A percentile compares a stretch with the other conserved stretches of the same genome.
Conservation (phyloP, 2,888 invertebrate genomes). For the Nymphalis urticae region DNA sequence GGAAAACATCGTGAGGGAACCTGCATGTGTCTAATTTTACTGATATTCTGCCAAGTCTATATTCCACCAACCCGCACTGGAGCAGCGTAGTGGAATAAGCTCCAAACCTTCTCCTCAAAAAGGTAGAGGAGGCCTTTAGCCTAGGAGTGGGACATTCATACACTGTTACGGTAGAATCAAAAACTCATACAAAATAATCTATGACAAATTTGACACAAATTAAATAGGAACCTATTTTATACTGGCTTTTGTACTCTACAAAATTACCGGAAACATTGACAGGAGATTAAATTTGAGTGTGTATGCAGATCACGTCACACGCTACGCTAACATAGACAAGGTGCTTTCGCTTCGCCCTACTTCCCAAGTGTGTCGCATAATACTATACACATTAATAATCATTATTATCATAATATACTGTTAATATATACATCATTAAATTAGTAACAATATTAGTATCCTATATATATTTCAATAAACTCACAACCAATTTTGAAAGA, state of each 20-base stretch:
- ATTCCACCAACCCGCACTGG: too few species aligned
- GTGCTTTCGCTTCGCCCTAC: constrained; percentile 62
- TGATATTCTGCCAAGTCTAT: too few species aligned
- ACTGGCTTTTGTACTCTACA: background rate
- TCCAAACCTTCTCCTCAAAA: too few species aligned
- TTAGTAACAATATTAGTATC: background rate
- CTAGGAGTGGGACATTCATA: too few species aligned
- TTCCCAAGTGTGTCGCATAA: constrained; percentile 57
- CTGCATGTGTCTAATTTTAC: too few species aligned
- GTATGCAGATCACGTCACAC: constrained; percentile 39
- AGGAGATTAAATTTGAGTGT: background rate
- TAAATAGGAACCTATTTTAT: background rate
- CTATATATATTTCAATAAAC: too few species aligned
- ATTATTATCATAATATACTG: background rate
- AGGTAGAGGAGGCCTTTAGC: too few species aligned
- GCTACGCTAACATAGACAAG: constrained; percentile 39
- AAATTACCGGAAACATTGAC: constrained; percentile 7
- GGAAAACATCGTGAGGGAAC: too few species aligned
- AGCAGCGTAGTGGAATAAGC: too few species aligned
- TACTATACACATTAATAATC: background rate
- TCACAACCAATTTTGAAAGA: too few species aligned
- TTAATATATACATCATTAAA: background rate
- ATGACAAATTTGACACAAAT: background rate
- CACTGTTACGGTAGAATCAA: too few species aligned
- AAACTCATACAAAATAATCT: too few species aligned